Evolutionary conservation across 2,888 invertebrate genomes (phyloP), one percentile per base, ranked within the genome.

Genomic region (Choreutis nemorana): DNA sequence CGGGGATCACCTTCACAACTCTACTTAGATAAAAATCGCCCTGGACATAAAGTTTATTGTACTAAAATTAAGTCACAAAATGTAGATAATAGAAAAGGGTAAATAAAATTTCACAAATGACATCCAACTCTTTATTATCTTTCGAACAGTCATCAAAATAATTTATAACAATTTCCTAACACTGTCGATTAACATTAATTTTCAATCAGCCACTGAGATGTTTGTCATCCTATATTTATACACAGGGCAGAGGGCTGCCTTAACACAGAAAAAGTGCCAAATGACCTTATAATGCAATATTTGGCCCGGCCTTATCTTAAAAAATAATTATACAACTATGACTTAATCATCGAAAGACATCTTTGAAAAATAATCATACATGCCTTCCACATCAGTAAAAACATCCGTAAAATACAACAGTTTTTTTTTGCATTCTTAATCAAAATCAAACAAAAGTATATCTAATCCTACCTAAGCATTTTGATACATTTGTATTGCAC

Each of bases 121-220:
- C 80, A 81, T 81, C 79, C 80, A 81, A 79, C 79, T 80, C 79
- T 81, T 80, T 81, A 81, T 81, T 81, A 78, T 79, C 72, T 62
- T 79, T 80, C 73, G 78, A 80, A 80, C 80, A 80, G 79, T 81
- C 80, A 80, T 81, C 79, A 81, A 81, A 80, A 81, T 80, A 81
- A 81, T 81, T 81, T 81, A 80, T 79, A 80, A 81, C 80, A 78
- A 80, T 77, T 80, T 79, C 78, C 78, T 77, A 77, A 78, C 77
- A 78, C 77, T 78, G 78, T 72, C 67, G 71, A 71, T 73, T 64
- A 75, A 75, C 73, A 78, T 75, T 64, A 66, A 71, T 60, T 62
- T 32, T 60, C 72, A 75, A 66, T 71, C 75, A 72, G 63, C 68
- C 77, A 73, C 71, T 68, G 72, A 75, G 73, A 72, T 75, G 73